phyloP scores from a whole-genome alignment of 2,888 invertebrate species.

The Cabera pusaria region DNA sequence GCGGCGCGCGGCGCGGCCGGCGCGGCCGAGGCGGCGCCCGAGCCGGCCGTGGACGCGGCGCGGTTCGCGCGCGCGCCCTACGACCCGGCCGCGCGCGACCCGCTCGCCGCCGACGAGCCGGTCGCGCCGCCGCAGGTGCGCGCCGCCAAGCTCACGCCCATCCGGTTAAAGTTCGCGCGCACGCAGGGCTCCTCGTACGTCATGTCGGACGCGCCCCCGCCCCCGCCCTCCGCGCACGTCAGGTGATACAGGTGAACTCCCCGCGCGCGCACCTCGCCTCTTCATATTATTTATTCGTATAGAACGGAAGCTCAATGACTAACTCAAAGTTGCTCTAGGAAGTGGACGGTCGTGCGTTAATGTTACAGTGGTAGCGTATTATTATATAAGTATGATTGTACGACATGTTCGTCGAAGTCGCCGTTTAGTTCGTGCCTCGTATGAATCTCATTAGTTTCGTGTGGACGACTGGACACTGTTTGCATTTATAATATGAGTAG shows the following conservation, averaged over 20 bases:
- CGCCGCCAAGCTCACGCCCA: slow-evolving; percentile 88
- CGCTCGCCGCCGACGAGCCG: slow-evolving; percentile 70
- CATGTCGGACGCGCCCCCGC: slow-evolving; percentile 64
- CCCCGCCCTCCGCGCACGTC: slow-evolving; percentile 83
- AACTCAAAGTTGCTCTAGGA: slow-evolving; percentile 78
- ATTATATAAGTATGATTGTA: too few relatives aligned
- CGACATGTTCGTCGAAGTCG: slow-evolving; percentile 73
- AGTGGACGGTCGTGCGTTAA: slow-evolving; percentile 66
- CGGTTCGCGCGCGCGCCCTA: slow-evolving; percentile 68
- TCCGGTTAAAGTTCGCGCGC: slow-evolving; percentile 92
- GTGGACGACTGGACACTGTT: too few relatives aligned
- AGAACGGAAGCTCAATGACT: slow-evolving; percentile 81
- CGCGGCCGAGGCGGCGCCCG: slow-evolving; percentile 56
- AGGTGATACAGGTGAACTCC: slow-evolving; percentile 87
- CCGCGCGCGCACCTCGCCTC: too few relatives aligned
- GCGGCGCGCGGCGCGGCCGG: slow-evolving; percentile 37
- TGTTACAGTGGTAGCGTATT: slow-evolving; percentile 71
- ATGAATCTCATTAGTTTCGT: slow-evolving; percentile 80
- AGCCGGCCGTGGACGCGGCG: slow-evolving; percentile 54
- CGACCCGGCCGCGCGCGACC: slow-evolving; percentile 72
- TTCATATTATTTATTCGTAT: slow-evolving; percentile 82
- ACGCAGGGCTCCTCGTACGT: slow-evolving; percentile 89
- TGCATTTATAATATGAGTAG: too few relatives aligned
- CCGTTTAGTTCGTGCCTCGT: slow-evolving; percentile 75
- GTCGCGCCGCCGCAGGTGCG: slow-evolving; percentile 82